These are phyloP conservation scores for Parnassius glacialis DNA, from an alignment of 2,888 invertebrate genomes.

Conservation along the genomic window DNA sequence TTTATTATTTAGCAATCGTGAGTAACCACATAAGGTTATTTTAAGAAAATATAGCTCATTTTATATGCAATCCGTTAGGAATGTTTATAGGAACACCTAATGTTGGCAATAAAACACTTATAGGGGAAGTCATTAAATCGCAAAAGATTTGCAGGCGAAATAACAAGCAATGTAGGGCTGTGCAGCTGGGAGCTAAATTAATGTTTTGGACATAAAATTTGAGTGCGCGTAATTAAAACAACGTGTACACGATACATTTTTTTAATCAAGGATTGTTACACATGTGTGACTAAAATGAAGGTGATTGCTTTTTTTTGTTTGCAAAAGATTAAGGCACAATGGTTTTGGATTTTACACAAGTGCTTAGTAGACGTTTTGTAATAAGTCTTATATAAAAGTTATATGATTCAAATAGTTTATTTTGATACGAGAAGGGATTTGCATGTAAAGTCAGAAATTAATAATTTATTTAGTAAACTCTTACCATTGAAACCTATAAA, in stretches of 20 bases:
- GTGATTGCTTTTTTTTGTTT: too few species aligned
- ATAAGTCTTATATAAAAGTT: too few species aligned
- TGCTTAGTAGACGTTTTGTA: too few species aligned
- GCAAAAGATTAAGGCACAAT: too few species aligned
- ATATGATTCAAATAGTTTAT: too few species aligned
- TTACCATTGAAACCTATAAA: too few species aligned
- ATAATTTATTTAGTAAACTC: too few species aligned
- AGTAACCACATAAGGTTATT: slow-evolving; percentile 32
- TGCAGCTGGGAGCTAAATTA: slow-evolving; percentile 43
- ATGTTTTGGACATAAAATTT: slow-evolving; percentile 28
- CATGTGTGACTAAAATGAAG: background rate
- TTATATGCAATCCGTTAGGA: slow-evolving; percentile 43
- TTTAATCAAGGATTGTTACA: background rate
- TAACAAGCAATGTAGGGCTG: slow-evolving; percentile 35
- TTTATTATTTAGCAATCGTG: background rate
- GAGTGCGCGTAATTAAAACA: slow-evolving; percentile 25
- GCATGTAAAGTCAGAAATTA: too few species aligned
- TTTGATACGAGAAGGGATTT: too few species aligned
- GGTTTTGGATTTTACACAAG: too few species aligned
- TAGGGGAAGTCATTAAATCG: slow-evolving; percentile 51
- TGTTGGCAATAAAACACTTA: slow-evolving; percentile 46
- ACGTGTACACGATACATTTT: slow-evolving; percentile 13
- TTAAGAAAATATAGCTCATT: slow-evolving; percentile 37
- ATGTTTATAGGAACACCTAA: slow-evolving; percentile 54
- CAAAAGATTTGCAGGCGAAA: slow-evolving; percentile 52